Percentiles rank a stretch among this genome's conserved stretches.
These are phyloP conservation scores for Trachemys scripta DNA, from an alignment of 2,113 vertebrate genomes.

Conservation along the genomic window DNA sequence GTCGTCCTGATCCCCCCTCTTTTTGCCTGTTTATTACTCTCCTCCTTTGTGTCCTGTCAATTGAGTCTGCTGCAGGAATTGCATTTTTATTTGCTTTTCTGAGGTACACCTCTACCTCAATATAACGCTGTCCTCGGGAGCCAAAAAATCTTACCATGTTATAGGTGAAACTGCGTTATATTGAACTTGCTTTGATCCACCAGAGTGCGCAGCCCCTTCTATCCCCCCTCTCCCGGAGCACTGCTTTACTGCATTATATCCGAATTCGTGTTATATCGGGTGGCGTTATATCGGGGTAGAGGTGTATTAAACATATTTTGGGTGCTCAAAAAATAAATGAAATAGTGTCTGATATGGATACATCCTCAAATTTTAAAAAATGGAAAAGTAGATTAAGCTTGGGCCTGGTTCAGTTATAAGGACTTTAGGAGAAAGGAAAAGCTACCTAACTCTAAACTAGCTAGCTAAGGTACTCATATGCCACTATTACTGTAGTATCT, in stretches of 20 bases:
- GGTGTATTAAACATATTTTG: neutral
- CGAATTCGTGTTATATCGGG: too few species aligned
- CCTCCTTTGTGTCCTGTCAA: neutral
- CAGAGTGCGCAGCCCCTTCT: too few species aligned
- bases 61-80: neutral
- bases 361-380: neutral
- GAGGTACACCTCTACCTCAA: neutral
- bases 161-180: too few species aligned
- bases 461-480: too few species aligned
- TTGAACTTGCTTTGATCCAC: too few species aligned
- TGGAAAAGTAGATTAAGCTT: constrained; percentile 19
- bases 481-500: too few species aligned
- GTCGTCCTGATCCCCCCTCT: neutral
- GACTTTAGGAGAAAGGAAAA: neutral
- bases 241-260: too few species aligned
- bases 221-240: too few species aligned
- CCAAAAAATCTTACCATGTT: too few species aligned
- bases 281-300: too few species aligned
- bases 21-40: neutral
- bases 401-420: constrained; percentile 28
- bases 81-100: neutral
- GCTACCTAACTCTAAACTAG: neutral
- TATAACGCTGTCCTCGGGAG: too few species aligned
- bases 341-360: neutral
- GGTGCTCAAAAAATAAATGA: neutral